Percentiles rank a stretch among this genome's conserved stretches.
Conservation (phyloP, 2,888 invertebrate species). For the Boloria selene region DNA sequence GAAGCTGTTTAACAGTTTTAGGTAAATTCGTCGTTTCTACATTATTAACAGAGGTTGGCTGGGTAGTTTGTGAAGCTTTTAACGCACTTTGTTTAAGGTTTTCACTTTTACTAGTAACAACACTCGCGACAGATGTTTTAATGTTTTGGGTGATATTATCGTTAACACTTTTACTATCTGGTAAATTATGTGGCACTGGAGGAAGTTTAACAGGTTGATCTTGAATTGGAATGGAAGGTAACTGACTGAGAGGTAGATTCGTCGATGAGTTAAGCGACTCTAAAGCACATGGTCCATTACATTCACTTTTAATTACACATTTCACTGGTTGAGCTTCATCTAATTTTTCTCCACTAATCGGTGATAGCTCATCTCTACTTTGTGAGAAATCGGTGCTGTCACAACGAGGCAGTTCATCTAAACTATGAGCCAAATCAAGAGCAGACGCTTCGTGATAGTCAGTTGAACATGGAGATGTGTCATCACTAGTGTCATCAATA, state of each 20-base stretch:
- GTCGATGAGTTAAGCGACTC: conserved; percentile 47
- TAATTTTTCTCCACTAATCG: conserved; percentile 42
- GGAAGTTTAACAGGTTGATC: conserved; percentile 52
- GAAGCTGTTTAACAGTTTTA: conserved; percentile 51
- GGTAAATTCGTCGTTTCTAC: conserved; percentile 45
- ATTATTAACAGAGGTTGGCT: conserved; percentile 41
- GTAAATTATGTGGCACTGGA: conserved; percentile 47
- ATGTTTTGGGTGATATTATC: conserved; percentile 39
- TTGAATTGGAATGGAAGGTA: conserved; percentile 68
- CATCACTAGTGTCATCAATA: conserved; percentile 71
- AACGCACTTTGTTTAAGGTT: conserved; percentile 23
- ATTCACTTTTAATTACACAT: conserved; percentile 44
- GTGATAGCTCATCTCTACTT: conserved; percentile 71
- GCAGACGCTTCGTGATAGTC: conserved; percentile 79
- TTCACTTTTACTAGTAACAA: conserved; percentile 32
- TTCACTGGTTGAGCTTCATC: conserved; percentile 48
- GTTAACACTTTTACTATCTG: conserved; percentile 44
- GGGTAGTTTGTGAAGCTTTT: conserved; percentile 30
- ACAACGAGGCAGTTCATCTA: conserved; percentile 70
- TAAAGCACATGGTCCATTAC: conserved; percentile 41
- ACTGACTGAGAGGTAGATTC: conserved; percentile 61
- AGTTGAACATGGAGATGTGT: conserved; percentile 75
- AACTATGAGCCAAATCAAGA: conserved; percentile 68
- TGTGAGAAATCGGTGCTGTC: conserved; percentile 75
- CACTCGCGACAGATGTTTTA: conserved; percentile 30